Evolutionary conservation across 2,113 vertebrate genomes (phyloP).

Genomic region (Dendropsophus ebraccatus): DNA sequence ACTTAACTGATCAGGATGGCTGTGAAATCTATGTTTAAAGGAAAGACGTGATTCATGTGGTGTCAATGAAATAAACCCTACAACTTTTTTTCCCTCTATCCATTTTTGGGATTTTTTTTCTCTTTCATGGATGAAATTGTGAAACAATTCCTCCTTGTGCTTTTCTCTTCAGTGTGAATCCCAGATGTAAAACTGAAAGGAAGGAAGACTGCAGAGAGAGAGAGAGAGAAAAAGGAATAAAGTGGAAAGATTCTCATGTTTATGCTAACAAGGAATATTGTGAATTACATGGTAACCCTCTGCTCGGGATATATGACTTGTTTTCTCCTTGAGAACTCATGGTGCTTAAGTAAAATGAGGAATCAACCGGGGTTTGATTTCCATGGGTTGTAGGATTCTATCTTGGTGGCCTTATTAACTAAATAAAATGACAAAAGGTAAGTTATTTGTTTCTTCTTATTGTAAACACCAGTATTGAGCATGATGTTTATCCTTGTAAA

Average conservation of each 20-base stretch:
- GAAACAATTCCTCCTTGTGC: conserved; percentile 64
- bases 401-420: conserved; percentile 79
- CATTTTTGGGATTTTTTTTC: conserved; percentile 32
- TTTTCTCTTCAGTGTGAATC: conserved; percentile 78
- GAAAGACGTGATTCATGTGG: conserved; percentile 77
- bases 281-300: conserved; percentile 71
- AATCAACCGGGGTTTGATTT: conserved; percentile 76
- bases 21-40: conserved; percentile 76
- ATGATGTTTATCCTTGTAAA: conserved; percentile 77
- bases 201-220: conserved; percentile 64
- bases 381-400: conserved; percentile 76
- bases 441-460: conserved; percentile 74
- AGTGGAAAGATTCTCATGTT: conserved; percentile 73
- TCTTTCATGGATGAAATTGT: conserved; percentile 25
- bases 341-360: conserved; percentile 82
- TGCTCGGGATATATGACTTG: conserved; percentile 78
- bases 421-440: conserved; percentile 76
- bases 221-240: conserved; percentile 30
- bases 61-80: conserved; percentile 70
- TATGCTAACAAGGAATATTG: conserved; percentile 74
- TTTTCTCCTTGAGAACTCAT: conserved; percentile 77
- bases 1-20: conserved; percentile 82
- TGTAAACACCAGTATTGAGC: conserved; percentile 68
- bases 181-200: conserved; percentile 72
- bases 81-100: conserved; percentile 49